These are phyloP conservation scores for Scaptodrosophila lebanonensis DNA, from an alignment of 1,140 invertebrate genomes.

Conservation along the genomic window DNA sequence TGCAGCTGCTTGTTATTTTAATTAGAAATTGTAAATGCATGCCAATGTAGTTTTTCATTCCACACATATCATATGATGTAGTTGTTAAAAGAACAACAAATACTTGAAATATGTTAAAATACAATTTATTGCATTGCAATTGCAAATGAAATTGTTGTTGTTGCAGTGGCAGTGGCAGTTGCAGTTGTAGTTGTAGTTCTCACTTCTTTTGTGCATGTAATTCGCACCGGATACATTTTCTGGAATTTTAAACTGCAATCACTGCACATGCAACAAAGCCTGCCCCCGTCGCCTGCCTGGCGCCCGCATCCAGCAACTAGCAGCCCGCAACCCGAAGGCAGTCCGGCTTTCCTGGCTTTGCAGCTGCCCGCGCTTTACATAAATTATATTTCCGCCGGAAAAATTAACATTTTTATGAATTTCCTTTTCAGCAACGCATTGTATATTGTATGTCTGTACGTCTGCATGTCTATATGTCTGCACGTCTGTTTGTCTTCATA, in stretches of 20 bases:
- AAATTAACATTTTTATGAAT: slow-evolving; percentile 76
- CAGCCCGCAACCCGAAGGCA: too few relatives aligned
- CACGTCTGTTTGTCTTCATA: too few relatives aligned
- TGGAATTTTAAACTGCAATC: slow-evolving; percentile 52
- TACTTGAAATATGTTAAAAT: slow-evolving; percentile 38
- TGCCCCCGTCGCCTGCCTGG: slow-evolving; percentile 34
- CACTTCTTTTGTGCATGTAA: slow-evolving; percentile 56
- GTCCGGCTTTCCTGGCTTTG: slow-evolving; percentile 22
- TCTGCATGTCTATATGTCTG: too few relatives aligned
- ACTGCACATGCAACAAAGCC: slow-evolving; percentile 26
- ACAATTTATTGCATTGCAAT: slow-evolving; percentile 35
- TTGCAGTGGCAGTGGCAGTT: slow-evolving; percentile 11
- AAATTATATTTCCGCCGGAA: slow-evolving; percentile 75
- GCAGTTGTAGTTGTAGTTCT: too few relatives aligned
- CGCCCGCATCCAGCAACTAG: slow-evolving; percentile 6
- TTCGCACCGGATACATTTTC: slow-evolving; percentile 67
- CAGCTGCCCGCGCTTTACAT: slow-evolving; percentile 71
- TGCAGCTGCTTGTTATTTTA: slow-evolving; percentile 31
- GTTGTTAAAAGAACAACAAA: slow-evolving; percentile 1
- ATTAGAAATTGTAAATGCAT: slow-evolving; percentile 36
- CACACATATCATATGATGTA: not conserved
- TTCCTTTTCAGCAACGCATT: slow-evolving; percentile 68
- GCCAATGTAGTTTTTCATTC: too few relatives aligned
- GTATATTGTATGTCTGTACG: slow-evolving; percentile 11
- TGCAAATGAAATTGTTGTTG: slow-evolving; percentile 9